Base-by-base conservation (phyloP, 2,797 vertebrate species). In the Otus scops region DNA sequence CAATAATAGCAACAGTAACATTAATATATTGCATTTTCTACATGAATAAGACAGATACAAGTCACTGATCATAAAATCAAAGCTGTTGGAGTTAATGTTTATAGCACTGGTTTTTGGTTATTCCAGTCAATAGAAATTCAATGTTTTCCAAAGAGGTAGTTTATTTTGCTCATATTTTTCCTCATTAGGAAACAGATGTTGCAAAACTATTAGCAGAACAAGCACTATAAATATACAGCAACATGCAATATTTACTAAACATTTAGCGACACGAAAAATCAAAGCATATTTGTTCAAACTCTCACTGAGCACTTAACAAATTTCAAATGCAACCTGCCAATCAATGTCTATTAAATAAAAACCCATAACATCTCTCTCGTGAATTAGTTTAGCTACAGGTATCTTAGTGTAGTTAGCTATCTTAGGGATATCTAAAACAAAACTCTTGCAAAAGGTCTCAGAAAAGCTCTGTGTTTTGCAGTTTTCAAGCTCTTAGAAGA, bases 111-210 rank as follows among this genome's bases (percentile, higher is more conserved):
- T 2, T 80, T 91, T 89, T 70, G 18, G 57, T 82, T 92, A 75
- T 84, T 75, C 61, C 80, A 20, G 38, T 57, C 53, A 91, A 68
- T 15, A 85, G 65, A 95, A 96, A 92, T 68, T 57, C n/a, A 70
- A 17, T 81, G 65, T 89, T 95, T 89, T 88, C 53, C 64, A 61
- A 86, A 93, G 69, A 80, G 56, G 53, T 43, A 43, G 12, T n/a
- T 92, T 63, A 74, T 82, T 91, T 88, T 77, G 23, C 68, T 85
- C 57, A 27, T 45, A 50, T 74, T 94, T 93, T 88, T 71, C 43
- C 64, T 92, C 73, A 84, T 75, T 64, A 67, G 41, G 65, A 93
- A 95, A 85, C 45, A 94, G 73, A 85, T 88, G 53, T 88, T 88
- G 45, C 26, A 88, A 78, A 95, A 83, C 54, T 56, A 73, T 61